Evolutionary conservation across 2,888 invertebrate species (phyloP).

Genomic region (Nesidiocoris tenuis): DNA sequence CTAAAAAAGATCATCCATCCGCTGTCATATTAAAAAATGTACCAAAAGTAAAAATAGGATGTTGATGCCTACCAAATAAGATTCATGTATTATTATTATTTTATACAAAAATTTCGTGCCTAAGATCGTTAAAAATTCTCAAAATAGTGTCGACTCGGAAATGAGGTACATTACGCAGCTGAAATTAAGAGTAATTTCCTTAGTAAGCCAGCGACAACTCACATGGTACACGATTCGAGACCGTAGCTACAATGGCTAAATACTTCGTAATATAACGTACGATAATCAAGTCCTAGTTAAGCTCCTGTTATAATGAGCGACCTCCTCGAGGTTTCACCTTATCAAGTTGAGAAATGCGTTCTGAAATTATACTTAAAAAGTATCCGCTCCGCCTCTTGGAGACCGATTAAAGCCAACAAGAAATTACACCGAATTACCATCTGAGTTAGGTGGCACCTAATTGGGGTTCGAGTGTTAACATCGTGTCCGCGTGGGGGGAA

Average conservation of each 20-base stretch:
- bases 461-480: slow-evolving; percentile 23
- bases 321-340: neutral
- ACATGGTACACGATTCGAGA: neutral
- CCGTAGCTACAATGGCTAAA: neutral
- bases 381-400: neutral
- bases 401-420: neutral
- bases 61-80: too few species aligned
- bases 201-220: neutral
- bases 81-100: too few species aligned
- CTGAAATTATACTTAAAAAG: neutral
- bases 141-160: neutral
- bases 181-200: neutral
- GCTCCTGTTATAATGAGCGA: neutral
- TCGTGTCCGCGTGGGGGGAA: slow-evolving; percentile 10
- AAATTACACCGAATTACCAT: neutral
- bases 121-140: too few species aligned
- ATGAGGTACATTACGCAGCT: neutral
- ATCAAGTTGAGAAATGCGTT: neutral
- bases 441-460: slow-evolving; percentile 15
- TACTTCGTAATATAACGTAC: neutral
- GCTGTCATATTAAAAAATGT: too few species aligned
- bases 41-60: too few species aligned
- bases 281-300: neutral
- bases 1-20: too few species aligned
- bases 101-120: too few species aligned